phyloP scores from a whole-genome alignment of 2,113 vertebrate genomes.

The Thymallus thymallus region DNA sequence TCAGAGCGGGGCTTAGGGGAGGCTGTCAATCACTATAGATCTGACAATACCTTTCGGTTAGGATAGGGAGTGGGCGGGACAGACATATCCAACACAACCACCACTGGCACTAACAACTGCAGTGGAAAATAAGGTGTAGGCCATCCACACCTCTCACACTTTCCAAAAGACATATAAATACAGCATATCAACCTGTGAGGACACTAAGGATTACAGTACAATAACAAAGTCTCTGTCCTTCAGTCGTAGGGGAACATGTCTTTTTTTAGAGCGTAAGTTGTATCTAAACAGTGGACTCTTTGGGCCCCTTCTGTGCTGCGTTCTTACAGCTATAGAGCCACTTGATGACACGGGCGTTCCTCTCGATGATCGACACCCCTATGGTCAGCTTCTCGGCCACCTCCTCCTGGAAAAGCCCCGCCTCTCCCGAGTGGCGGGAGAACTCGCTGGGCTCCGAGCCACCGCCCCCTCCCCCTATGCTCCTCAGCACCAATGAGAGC shows the following conservation, averaged over 20 bases:
- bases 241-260: constrained; percentile 21
- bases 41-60: constrained; percentile 20
- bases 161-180: constrained; percentile 67
- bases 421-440: constrained; percentile 70
- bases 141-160: constrained; percentile 25
- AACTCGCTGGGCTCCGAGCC: constrained; percentile 79
- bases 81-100: constrained; percentile 28
- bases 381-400: constrained; percentile 72
- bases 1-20: constrained; percentile 3
- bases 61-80: constrained; percentile 18
- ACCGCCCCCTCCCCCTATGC: constrained; percentile 59
- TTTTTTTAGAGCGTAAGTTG: constrained; percentile 14
- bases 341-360: constrained; percentile 95
- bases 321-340: constrained; percentile 89
- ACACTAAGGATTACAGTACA: constrained; percentile 16
- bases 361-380: constrained; percentile 87
- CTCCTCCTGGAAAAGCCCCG: constrained; percentile 75
- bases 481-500: constrained; percentile 65
- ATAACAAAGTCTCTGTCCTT: constrained; percentile 16
- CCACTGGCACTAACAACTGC: constrained; percentile 20
- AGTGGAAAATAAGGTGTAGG: constrained; percentile 5
- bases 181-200: constrained; percentile 46
- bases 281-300: constrained; percentile 83
- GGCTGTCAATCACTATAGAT: constrained; percentile 37
- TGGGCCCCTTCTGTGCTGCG: constrained; percentile 76